Evolutionary conservation across 1,140 invertebrate species (phyloP), one percentile per base, ranked within the genome.

Genomic region (Drosophila takahashii): DNA sequence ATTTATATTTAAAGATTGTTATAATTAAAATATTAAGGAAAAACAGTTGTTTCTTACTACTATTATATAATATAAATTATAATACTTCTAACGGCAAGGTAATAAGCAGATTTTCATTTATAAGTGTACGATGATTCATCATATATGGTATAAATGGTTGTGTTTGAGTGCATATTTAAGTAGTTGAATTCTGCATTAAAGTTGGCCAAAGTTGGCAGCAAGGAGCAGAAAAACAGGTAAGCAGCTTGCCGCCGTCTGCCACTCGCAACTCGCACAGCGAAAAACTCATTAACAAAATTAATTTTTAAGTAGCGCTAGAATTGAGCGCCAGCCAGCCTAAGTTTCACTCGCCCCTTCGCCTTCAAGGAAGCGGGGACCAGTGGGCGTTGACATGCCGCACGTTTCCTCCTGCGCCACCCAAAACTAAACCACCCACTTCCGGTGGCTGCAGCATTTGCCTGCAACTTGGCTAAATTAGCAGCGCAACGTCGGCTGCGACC

Each of bases 231-330:
- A 62, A 64, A 59, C 73, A 87, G 81, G 78, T 87, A 86, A 87
- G 83, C 79, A 60, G 67, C 69, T 86, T 74, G 72, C 61, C 53
- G 72, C 61, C 53, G 53, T 29, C 41, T 39, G 47, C 54, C 44
- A 75, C 60, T 58, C 56, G 51, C 66, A 72, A 71, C 47, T 72
- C 32, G 59, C 71, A 52, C 45, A 52, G 71, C 77, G 79, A 84
- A 84, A 89, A 89, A 89, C 84, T 89, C 84, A 89, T 89, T 89
- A 89, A 80, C 84, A 84, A 89, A 89, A 89, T 89, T 89, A 89
- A 89, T 89, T 89, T 89, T 89, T 89, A 89, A 89, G 84, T 89
- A 84, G 79, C 62, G 76, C 84, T 70, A 73, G 76, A 74, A 89
- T 77, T 79, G 77, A 87, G 84, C 77, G 79, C 59, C 83, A 81